Evolutionary conservation across 2,797 vertebrate species (phyloP).

Genomic region (Nannoperca obscura): DNA sequence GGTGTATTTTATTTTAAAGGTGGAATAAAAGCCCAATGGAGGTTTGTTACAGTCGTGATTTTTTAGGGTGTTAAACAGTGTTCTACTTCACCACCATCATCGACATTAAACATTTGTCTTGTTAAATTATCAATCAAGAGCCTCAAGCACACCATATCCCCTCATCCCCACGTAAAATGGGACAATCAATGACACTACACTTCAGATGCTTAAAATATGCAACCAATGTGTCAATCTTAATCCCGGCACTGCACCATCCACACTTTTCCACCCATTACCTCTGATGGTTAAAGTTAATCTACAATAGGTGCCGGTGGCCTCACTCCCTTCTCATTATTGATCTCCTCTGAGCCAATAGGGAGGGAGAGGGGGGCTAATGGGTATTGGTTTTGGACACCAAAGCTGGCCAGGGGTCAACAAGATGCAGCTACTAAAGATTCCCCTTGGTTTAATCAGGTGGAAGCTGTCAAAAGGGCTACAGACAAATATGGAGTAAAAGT

Average conservation of each 20-base stretch:
- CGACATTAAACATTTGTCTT: background rate
- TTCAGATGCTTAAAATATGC: conserved; percentile 11
- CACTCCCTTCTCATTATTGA: conserved; percentile 54
- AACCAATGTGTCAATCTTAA: conserved; percentile 21
- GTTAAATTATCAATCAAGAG: background rate
- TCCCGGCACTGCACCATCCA: conserved; percentile 35
- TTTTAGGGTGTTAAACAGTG: background rate
- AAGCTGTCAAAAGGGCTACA: conserved; percentile 16
- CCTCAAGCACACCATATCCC: background rate
- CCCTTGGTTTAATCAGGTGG: conserved; percentile 44
- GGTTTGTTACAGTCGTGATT: background rate
- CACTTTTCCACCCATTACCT: conserved; percentile 32
- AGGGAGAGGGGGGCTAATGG: conserved; percentile 34
- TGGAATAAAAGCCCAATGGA: background rate
- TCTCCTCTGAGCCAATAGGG: conserved; percentile 31
- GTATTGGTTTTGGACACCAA: conserved; percentile 66
- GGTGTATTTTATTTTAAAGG: conserved; percentile 5
- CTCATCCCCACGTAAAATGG: background rate
- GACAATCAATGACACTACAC: conserved; percentile 2
- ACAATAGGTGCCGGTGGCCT: conserved; percentile 26
- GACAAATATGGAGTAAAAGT: background rate
- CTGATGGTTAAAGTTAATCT: conserved; percentile 46
- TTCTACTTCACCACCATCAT: background rate
- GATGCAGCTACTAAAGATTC: conserved; percentile 52
- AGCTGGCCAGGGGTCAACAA: conserved; percentile 59